Base-by-base conservation (phyloP, 2,888 invertebrate genomes). In the Geophilus truncorum region DNA sequence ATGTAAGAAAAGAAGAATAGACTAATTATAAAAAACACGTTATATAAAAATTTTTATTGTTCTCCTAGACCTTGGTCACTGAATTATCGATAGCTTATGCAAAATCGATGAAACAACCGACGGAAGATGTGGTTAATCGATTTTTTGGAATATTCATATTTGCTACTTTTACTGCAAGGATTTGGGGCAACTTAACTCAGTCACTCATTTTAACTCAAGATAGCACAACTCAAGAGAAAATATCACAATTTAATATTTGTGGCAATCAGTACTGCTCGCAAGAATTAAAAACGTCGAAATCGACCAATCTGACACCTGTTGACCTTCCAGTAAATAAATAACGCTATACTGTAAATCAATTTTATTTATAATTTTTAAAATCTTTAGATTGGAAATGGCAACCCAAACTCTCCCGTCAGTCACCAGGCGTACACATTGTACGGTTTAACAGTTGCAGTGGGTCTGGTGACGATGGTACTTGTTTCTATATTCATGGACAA, bases 131-230 rank as follows among this genome's bases (percentile, higher is more conserved):
- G 9, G 30, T 79, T 5, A 51, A 79, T 32, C 32, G 10, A n/a
- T 79, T 79, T 57, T 79, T 79, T 57, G 79, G 79, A 18, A 57
- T 79, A 18, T 62, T 79, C 15, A 57, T 62, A 10, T 79, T 79
- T 25, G 30, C 57, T 25, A 30, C 30, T 12, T 79, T 79, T 32
- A 62, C 57, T 25, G 79, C 79, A 30, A 57, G 79, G 32, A 32
- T 57, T 32, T 79, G 79, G 79, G 79, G 79, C 0, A 79, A 79
- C 18, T 10, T 79, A 1, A 62, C 62, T n/a, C 30, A 51, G 9
- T 79, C 79, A 9, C 57, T 79, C n/a, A 18, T 79, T 21, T 57
- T 79, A 15, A 79, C 57, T 15, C 57, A 21, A 15, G 32, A 32
- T 12, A 23, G 12, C 77, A 3, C 15, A 18, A 51, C 1, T 51